Evolutionary conservation across 1,140 invertebrate genomes (phyloP).

Genomic region (Eulimnadia texana): DNA sequence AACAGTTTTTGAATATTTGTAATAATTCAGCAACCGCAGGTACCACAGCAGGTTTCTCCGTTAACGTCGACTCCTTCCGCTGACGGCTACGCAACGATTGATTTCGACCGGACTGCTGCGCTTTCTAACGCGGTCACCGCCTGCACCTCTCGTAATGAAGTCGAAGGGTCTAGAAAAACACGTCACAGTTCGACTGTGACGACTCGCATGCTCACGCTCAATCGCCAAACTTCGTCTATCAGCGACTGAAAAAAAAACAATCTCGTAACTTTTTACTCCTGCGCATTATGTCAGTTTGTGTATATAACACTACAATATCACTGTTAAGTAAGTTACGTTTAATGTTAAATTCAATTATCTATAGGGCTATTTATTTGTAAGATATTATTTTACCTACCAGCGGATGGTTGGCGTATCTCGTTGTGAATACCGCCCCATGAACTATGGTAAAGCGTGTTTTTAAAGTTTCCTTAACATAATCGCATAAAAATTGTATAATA

Average conservation of each 20-base stretch:
- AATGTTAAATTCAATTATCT: too few relatives aligned
- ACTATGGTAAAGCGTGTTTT: too few relatives aligned
- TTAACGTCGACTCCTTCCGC: conserved; percentile 25
- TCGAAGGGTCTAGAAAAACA: conserved; percentile 29
- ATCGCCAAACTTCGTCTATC: conserved; percentile 15
- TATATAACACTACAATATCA: too few relatives aligned
- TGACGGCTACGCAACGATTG: conserved; percentile 79
- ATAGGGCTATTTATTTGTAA: too few relatives aligned
- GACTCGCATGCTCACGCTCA: conserved; percentile 4
- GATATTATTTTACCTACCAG: too few relatives aligned
- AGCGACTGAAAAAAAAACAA: conserved; percentile 15
- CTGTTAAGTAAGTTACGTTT: too few relatives aligned
- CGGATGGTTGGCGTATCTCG: too few relatives aligned
- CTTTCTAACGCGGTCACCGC: conserved; percentile 34
- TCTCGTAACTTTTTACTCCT: too few relatives aligned
- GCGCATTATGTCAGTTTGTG: too few relatives aligned
- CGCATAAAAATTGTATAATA: too few relatives aligned
- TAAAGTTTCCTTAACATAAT: too few relatives aligned
- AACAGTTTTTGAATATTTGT: background rate
- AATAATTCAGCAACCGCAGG: conserved; percentile 20
- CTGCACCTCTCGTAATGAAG: conserved; percentile 20
- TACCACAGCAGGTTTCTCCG: background rate
- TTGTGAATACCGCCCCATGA: too few relatives aligned
- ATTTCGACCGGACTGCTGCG: conserved; percentile 81
- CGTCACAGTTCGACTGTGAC: conserved; percentile 26